Percentiles rank a stretch among this genome's conserved stretches.
phyloP scores from a whole-genome alignment of 2,888 invertebrate genomes.

The Tribolium freemani region DNA sequence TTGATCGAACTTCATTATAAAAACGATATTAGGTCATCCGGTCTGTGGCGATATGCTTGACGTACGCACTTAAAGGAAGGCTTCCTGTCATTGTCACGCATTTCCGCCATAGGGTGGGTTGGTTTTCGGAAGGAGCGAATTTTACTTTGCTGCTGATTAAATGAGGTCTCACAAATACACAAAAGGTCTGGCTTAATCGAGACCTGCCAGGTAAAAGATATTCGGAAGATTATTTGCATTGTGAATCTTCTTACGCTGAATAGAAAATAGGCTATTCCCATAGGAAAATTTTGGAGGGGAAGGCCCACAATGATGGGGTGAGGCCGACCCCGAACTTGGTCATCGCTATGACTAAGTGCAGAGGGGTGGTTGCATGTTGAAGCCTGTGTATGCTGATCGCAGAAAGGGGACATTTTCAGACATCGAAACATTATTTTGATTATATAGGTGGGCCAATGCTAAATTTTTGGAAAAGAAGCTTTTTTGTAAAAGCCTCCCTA shows the following conservation, averaged over 20 bases:
- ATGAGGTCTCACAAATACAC: neutral
- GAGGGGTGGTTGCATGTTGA: neutral
- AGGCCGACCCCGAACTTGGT: neutral
- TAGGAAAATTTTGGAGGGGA: slow-evolving; percentile 44
- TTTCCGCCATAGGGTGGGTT: slow-evolving; percentile 46
- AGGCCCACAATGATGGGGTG: slow-evolving; percentile 23
- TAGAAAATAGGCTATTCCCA: slow-evolving; percentile 54
- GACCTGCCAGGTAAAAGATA: slow-evolving; percentile 45
- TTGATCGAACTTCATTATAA: slow-evolving; percentile 21
- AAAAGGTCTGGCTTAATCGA: slow-evolving; percentile 34
- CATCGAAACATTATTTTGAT: neutral
- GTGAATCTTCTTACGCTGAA: slow-evolving; percentile 46
- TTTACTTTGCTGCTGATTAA: neutral
- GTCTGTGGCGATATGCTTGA: slow-evolving; percentile 51
- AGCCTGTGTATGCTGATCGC: neutral
- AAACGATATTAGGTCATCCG: slow-evolving; percentile 42
- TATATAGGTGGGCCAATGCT: neutral
- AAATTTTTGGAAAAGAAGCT: neutral
- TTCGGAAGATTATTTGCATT: slow-evolving; percentile 49
- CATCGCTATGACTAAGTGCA: slow-evolving; percentile 9
- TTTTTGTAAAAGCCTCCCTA: neutral
- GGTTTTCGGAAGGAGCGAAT: slow-evolving; percentile 4
- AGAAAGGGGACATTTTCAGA: neutral
- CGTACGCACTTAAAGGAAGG: slow-evolving; percentile 50
- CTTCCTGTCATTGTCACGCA: slow-evolving; percentile 53